Evolutionary conservation across 2,113 vertebrate species (phyloP), one percentile per base, ranked within the genome.

Genomic region (Corynorhinus townsendii): DNA sequence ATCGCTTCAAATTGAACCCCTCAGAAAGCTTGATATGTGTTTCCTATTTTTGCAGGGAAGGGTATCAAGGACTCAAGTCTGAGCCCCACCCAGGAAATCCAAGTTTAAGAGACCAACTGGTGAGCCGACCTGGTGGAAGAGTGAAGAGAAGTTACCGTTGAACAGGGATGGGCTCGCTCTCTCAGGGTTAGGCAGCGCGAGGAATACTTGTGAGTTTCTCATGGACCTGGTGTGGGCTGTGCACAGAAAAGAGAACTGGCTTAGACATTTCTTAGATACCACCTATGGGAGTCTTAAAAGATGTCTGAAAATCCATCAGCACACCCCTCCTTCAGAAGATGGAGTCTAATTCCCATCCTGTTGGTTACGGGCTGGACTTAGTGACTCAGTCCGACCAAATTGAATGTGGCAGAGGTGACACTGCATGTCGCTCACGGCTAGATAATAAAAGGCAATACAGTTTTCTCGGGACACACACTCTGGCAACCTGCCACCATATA

Each of bases 161-260:
- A 56, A 12, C 7, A 10, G 38, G 20, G 45, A 47, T 5, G 9
- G 7, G 5, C 15, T 71, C 10, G 0, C 26, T 45, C 33, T 38
- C 64, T 75, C 20, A 30, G 6, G 2, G 20, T 76, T 5, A 38
- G 14, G 56, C 3, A 4, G 28, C 49, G 69, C 7, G 38, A 89
- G 40, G 43, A 69, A 66, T 11, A 7, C 54, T 43, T 16, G 4
- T 0, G 0, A 30, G 30, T 15, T 71, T 43, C 66, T 20, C 19
- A 17, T 4, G 17, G 45, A 3, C 24, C 2, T 22, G 3, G 3
- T 1, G 8, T 4, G 9, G 14, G 20, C 11, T 24, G 49, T 68
- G 6, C 3, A 4, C 71, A 56, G 11, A 56, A 86, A 47, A 83
- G 17, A 49, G 47, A 72, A 40, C 22, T 14, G 22, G 10, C 47